These are phyloP conservation scores for Origma solitaria DNA, from an alignment of 2,113 vertebrate species.

Conservation along the genomic window DNA sequence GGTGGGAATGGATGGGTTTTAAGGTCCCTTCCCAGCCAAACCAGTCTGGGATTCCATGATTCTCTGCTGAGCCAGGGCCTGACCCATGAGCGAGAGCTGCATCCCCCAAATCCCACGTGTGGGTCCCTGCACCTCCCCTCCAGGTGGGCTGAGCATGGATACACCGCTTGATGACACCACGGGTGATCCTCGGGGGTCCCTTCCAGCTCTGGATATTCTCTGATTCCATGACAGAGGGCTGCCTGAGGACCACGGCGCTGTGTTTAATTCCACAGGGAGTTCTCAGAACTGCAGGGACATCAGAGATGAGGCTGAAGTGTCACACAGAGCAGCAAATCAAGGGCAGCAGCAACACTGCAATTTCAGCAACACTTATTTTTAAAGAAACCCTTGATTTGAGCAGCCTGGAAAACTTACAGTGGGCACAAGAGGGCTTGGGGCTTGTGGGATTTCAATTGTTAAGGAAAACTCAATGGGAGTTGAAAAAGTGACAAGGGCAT, in stretches of 20 bases:
- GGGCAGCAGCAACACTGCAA: background rate
- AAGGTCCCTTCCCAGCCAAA: background rate
- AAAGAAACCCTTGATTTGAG: background rate
- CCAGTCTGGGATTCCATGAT: background rate
- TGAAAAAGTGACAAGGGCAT: background rate
- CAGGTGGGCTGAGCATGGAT: background rate
- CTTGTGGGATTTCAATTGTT: background rate
- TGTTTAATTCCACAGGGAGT: background rate
- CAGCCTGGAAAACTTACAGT: background rate
- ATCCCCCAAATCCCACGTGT: background rate
- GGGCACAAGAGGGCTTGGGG: background rate
- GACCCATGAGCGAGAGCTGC: background rate
- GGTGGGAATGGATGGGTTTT: rapidly evolving
- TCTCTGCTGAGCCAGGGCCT: background rate
- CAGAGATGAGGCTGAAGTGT: background rate
- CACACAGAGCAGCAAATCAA: background rate
- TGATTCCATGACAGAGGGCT: background rate
- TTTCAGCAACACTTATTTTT: background rate
- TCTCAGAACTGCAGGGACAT: background rate
- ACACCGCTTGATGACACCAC: rapidly evolving
- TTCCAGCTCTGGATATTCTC: background rate
- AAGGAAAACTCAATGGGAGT: background rate
- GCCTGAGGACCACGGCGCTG: background rate
- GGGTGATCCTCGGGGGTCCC: background rate
- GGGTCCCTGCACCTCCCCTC: rapidly evolving